These are phyloP conservation scores for Dyspetes luteomarginatus DNA, from an alignment of 2,888 invertebrate species.

Conservation along the genomic window DNA sequence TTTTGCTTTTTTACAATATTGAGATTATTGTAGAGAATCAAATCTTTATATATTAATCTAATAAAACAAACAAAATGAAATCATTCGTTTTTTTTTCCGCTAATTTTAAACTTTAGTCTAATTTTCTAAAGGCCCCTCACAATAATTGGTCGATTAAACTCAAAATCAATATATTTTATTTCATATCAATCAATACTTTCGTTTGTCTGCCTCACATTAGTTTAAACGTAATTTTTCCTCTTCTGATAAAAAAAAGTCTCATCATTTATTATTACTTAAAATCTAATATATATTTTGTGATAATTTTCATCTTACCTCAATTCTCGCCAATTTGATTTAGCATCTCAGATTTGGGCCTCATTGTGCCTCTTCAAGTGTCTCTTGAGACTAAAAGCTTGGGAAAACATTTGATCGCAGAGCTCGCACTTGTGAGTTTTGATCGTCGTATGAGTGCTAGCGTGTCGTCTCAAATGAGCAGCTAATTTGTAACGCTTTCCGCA, in stretches of 20 bases:
- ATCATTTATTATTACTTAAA: too few species aligned
- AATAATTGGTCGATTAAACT: too few species aligned
- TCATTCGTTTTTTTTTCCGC: too few species aligned
- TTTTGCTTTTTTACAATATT: background rate
- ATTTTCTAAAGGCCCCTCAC: too few species aligned
- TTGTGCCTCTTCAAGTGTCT: constrained; percentile 84
- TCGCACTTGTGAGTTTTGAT: constrained; percentile 81
- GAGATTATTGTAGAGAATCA: background rate
- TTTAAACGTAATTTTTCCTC: too few species aligned
- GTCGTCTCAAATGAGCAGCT: constrained; percentile 80
- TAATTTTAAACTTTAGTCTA: too few species aligned
- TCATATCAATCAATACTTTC: background rate
- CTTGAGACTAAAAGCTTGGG: constrained; percentile 84
- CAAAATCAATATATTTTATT: background rate
- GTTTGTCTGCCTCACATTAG: too few species aligned
- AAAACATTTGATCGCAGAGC: constrained; percentile 84
- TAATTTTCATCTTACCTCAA: background rate
- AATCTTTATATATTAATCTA: background rate
- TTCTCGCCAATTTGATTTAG: background rate
- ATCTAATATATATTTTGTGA: too few species aligned
- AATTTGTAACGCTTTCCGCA: constrained; percentile 81
- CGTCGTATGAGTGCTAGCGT: constrained; percentile 77
- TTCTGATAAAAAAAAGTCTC: too few species aligned
- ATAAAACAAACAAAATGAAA: background rate
- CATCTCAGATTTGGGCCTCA: constrained; percentile 66